Evolutionary conservation across 1,140 invertebrate species (phyloP).

Genomic region (Belonocnema kinseyi): DNA sequence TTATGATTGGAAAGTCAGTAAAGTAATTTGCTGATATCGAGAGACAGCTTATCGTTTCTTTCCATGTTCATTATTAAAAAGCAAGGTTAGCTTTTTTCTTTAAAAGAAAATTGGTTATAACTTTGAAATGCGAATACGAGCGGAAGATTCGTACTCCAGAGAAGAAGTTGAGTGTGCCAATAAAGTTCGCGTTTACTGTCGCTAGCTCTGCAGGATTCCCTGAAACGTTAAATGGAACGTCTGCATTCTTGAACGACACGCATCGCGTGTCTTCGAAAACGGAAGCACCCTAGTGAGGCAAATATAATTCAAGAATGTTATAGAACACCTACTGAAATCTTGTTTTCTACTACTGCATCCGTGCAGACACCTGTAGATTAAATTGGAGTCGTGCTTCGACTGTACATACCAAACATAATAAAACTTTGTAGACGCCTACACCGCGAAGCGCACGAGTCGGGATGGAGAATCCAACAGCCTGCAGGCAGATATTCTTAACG

Average conservation of each 20-base stretch:
- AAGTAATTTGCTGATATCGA: too few species aligned
- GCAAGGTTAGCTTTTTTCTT: too few species aligned
- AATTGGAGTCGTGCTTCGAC: slow-evolving; percentile 27
- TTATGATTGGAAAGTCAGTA: too few species aligned
- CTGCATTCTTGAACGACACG: slow-evolving; percentile 10
- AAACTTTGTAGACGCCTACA: slow-evolving; percentile 29
- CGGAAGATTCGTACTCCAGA: too few species aligned
- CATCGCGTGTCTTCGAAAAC: slow-evolving; percentile 22
- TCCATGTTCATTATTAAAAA: too few species aligned
- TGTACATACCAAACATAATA: slow-evolving; percentile 26
- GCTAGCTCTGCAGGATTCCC: background rate
- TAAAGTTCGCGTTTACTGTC: slow-evolving; percentile 11
- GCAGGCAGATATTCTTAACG: slow-evolving; percentile 23
- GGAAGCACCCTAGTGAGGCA: slow-evolving; percentile 14
- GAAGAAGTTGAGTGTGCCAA: background rate
- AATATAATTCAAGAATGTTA: slow-evolving; percentile 30
- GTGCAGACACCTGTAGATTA: slow-evolving; percentile 25
- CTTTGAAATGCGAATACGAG: too few species aligned
- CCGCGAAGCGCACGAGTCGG: slow-evolving; percentile 1
- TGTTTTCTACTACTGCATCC: slow-evolving; percentile 18
- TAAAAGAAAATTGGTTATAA: too few species aligned
- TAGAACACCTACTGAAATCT: slow-evolving; percentile 28
- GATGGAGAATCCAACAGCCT: slow-evolving; percentile 18
- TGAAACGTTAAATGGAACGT: slow-evolving; percentile 12
- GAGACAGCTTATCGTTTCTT: too few species aligned